These are phyloP conservation scores for Liasis olivaceus DNA, from an alignment of 2,797 vertebrate genomes.

Conservation along the genomic window DNA sequence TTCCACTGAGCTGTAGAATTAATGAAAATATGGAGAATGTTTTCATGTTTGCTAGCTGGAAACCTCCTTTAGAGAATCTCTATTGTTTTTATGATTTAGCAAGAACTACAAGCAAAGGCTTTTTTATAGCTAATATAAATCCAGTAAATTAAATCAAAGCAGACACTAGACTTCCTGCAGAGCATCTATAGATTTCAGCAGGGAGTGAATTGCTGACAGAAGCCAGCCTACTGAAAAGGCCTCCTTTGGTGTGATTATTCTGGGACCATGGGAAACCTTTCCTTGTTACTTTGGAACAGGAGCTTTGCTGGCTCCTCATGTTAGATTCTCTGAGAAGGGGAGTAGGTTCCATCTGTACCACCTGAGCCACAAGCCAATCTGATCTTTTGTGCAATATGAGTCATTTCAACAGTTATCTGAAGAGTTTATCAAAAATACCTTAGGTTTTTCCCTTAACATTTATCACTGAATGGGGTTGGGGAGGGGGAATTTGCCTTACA, in stretches of 20 bases:
- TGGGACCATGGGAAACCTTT: background rate
- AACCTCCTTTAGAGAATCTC: conserved; percentile 8
- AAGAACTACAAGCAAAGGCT: background rate
- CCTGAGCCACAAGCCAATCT: background rate
- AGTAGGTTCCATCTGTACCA: background rate
- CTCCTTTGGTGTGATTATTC: conserved; percentile 35
- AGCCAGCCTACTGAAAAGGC: background rate
- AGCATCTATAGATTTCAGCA: conserved; percentile 14
- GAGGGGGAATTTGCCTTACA: no score
- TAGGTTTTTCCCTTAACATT: no score
- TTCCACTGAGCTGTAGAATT: background rate
- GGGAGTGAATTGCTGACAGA: background rate
- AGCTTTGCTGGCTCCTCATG: background rate
- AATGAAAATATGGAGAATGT: background rate
- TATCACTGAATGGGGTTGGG: no score
- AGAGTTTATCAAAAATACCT: background rate
- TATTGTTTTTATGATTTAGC: background rate
- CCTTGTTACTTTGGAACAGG: rapidly evolving
- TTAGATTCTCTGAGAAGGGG: background rate
- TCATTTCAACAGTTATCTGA: background rate
- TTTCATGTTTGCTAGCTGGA: conserved; percentile 17
- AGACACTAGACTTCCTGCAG: conserved; percentile 4
- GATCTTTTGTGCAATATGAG: background rate
- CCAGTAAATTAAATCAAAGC: conserved; percentile 11
- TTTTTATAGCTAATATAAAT: conserved; percentile 10